A percentile compares a stretch with the other conserved stretches of the same genome.
These are phyloP conservation scores for Columba livia DNA, from an alignment of 2,113 vertebrate species.

Conservation along the genomic window DNA sequence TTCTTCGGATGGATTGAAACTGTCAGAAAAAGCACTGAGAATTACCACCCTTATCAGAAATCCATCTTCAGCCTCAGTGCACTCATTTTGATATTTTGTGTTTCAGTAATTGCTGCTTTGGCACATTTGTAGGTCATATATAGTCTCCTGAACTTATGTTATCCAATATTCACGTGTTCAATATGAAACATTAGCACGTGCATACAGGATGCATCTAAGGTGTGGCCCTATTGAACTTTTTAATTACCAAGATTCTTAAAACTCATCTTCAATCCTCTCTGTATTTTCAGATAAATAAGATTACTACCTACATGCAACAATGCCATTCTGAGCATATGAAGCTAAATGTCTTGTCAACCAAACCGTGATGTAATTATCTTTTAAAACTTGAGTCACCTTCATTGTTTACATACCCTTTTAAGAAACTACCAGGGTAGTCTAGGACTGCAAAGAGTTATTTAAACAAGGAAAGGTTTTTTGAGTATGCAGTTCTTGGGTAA, in stretches of 20 bases:
- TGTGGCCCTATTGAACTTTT: not conserved
- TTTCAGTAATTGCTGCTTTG: slow-evolving; percentile 9
- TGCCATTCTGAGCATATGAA: not conserved
- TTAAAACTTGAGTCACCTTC: not conserved
- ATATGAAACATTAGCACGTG: not conserved
- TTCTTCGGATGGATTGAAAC: not conserved
- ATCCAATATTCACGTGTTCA: slow-evolving; percentile 39
- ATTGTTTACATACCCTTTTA: not conserved
- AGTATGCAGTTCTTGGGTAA: not conserved
- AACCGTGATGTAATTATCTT: not conserved
- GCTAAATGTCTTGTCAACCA: slow-evolving; percentile 5
- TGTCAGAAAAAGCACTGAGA: not conserved
- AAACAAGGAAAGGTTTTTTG: not conserved
- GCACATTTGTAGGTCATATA: not conserved
- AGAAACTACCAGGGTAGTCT: not conserved
- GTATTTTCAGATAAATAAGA: not conserved
- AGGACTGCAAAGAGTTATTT: not conserved
- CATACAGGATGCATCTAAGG: not conserved
- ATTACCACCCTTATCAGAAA: not conserved
- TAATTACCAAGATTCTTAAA: slow-evolving; percentile 16
- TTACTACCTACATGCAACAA: not conserved
- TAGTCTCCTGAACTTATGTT: slow-evolving; percentile 37
- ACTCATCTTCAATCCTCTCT: not conserved
- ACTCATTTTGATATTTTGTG: not conserved
- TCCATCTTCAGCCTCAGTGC: not conserved